A percentile compares a stretch with the other conserved stretches of the same genome.
Conservation (phyloP, 1,140 invertebrate genomes). For the Phocides pigmalion region DNA sequence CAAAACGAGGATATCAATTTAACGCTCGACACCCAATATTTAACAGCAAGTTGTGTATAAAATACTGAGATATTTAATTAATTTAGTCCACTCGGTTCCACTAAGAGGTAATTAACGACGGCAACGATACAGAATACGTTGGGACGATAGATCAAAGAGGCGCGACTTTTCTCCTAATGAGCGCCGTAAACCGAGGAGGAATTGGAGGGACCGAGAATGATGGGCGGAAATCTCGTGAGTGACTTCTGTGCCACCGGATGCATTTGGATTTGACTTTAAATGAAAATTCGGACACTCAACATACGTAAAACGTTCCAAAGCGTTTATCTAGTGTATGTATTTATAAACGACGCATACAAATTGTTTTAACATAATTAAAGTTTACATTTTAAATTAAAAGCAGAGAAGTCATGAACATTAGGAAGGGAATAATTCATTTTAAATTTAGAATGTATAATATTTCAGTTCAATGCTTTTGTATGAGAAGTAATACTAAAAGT, state of each 20-base stretch:
- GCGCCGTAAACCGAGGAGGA: slow-evolving; percentile 53
- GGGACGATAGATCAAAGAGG: slow-evolving; percentile 55
- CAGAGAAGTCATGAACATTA: too few relatives aligned
- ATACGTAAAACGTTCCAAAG: not conserved
- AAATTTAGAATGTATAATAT: too few relatives aligned
- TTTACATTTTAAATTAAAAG: too few relatives aligned
- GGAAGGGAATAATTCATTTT: too few relatives aligned
- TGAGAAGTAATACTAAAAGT: too few relatives aligned
- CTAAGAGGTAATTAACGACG: slow-evolving; percentile 41
- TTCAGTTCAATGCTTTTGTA: too few relatives aligned
- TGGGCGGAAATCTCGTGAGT: slow-evolving; percentile 57
- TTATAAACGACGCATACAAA: too few relatives aligned
- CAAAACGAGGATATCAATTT: slow-evolving; percentile 8
- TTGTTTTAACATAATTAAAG: too few relatives aligned
- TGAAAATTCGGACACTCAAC: slow-evolving; percentile 18
- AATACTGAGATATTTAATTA: slow-evolving; percentile 26
- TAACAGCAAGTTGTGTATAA: not conserved
- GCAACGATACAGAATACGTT: slow-evolving; percentile 39
- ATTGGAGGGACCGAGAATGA: slow-evolving; percentile 49
- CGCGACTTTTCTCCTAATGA: slow-evolving; percentile 54
- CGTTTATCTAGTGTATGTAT: too few relatives aligned
- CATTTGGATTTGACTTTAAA: slow-evolving; percentile 35
- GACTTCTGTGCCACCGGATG: slow-evolving; percentile 57
- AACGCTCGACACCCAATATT: slow-evolving; percentile 15
- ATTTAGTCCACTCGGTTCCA: slow-evolving; percentile 20